phyloP scores from a whole-genome alignment of 2,113 vertebrate species.

The Cryptotis parvus region DNA sequence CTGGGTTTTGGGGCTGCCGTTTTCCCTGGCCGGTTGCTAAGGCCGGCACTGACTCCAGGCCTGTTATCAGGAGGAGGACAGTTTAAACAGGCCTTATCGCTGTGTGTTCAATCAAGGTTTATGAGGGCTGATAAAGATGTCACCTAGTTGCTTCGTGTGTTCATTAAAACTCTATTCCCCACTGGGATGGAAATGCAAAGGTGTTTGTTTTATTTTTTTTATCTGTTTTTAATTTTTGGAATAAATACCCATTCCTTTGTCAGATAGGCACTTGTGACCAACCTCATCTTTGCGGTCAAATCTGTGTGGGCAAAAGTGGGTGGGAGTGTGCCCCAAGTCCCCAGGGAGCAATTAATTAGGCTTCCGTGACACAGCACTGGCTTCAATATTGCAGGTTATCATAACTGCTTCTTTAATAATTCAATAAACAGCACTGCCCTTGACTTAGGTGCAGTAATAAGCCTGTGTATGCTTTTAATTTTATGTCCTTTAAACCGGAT shows the following conservation, averaged over 20 bases:
- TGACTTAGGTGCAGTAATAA: constrained; percentile 88
- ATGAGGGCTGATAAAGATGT: constrained; percentile 98
- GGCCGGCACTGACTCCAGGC: constrained; percentile 80
- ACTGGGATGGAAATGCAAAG: constrained; percentile 74
- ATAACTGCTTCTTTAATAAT: constrained; percentile 92
- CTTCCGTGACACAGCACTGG: not conserved
- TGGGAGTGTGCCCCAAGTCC: not conserved
- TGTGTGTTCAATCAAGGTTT: constrained; percentile 99
- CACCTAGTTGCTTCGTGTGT: constrained; percentile 88
- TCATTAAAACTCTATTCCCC: constrained; percentile 88
- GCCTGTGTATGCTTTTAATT: constrained; percentile 77
- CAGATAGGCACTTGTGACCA: not conserved
- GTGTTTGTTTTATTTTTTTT: constrained; percentile 9
- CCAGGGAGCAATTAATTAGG: not conserved
- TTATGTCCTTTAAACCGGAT: constrained; percentile 39
- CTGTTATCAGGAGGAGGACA: constrained; percentile 95
- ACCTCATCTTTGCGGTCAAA: not conserved
- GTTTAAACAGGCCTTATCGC: constrained; percentile 99
- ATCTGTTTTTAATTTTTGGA: constrained; percentile 79
- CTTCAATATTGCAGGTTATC: constrained; percentile 45
- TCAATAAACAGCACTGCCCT: constrained; percentile 86
- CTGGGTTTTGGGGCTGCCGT: constrained; percentile 71
- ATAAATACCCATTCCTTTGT: constrained; percentile 19
- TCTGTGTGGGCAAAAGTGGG: too few relatives aligned
- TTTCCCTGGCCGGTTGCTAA: constrained; percentile 80